Evolutionary conservation across 2,888 invertebrate species (phyloP), one percentile per base, ranked within the genome.

Genomic region (Sturmia bella): DNA sequence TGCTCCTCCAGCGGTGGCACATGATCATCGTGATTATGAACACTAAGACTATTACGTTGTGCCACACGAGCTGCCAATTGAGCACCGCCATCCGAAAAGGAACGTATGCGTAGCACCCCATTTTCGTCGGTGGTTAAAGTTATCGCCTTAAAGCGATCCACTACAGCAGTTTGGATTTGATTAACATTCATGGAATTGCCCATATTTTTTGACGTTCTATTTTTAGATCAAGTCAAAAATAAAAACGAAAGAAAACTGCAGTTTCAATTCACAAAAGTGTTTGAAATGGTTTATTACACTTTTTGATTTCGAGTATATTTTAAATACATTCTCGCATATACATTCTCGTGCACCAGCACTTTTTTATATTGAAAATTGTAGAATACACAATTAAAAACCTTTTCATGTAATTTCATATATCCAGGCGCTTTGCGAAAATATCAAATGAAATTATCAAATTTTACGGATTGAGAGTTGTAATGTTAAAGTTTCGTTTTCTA

Each of bases 111-210:
- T 86, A 88, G 85, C 5, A 86, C 84, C 3, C 89, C 89, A 79
- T 87, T 86, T 74, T 86, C 87, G 56, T 88, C 89, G 3, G 88
- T 88, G 24, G 89, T 88, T n/a, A 89, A 64, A 4, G 89, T 86
- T 50, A 89, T 87, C 27, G 89, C 87, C 68, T 87, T 88, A 63
- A 89, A 88, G 56, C 88, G 88, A 85, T 89, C 89, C 76, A 89
- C 86, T 80, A 89, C 86, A 72, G 89, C 87, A 73, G 87, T 88
- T 84, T 89, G 89, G 63, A 89, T 84, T 84, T 87, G 85, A 80
- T 84, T 88, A 54, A 89, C 85, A 73, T 86, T 88, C 84, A 88
- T 84, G 72, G 88, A 87, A 84, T 89, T 89, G 74, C 89, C 89
- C 89, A 89, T 87, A 61, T 50, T 78, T 17, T 12, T 54, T 39